Conservation (phyloP, 2,113 vertebrate genomes). For the Xiphias gladius region DNA sequence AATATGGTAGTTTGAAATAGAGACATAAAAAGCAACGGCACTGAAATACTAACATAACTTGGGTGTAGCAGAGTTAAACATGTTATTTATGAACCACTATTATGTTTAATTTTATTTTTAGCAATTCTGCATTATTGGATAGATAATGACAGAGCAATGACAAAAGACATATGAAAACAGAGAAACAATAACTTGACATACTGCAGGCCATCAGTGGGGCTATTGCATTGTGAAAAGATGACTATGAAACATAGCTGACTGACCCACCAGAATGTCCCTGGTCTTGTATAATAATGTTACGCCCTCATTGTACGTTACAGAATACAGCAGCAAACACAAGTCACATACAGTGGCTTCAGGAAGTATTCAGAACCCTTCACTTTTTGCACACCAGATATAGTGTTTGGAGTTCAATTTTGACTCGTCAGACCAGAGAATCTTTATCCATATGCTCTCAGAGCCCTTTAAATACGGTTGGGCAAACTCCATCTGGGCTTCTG, state of each 20-base stretch:
- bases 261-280: not conserved
- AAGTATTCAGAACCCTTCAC: too few relatives aligned
- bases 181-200: not conserved
- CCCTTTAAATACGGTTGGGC: too few relatives aligned
- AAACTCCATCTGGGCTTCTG: too few relatives aligned
- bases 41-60: not conserved
- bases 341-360: not conserved
- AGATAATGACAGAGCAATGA: not conserved
- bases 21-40: not conserved
- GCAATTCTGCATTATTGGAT: not conserved
- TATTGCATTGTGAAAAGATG: not conserved
- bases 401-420: too few relatives aligned
- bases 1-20: not conserved
- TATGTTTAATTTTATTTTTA: not conserved
- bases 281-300: not conserved
- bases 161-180: not conserved
- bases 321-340: not conserved
- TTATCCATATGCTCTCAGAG: too few relatives aligned
- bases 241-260: not conserved
- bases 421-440: too few relatives aligned
- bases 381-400: too few relatives aligned
- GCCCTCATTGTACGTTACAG: not conserved
- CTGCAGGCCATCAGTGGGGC: not conserved
- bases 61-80: not conserved
- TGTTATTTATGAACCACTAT: not conserved